These are phyloP conservation scores for Graphium colonna DNA, from an alignment of 2,888 invertebrate species.

Conservation along the genomic window DNA sequence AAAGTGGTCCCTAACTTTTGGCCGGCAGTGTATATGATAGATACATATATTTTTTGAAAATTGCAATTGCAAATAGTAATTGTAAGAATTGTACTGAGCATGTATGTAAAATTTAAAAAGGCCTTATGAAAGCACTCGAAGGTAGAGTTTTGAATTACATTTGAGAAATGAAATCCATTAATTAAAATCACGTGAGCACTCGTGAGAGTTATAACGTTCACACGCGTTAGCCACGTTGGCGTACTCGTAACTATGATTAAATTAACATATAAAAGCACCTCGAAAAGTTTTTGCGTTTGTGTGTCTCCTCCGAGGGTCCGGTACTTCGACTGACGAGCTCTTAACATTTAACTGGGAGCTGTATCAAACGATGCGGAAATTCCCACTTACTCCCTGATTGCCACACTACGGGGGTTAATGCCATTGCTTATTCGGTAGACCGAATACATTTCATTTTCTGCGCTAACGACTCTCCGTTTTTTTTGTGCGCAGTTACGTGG, in stretches of 20 bases:
- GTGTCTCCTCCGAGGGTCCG: conserved; percentile 43
- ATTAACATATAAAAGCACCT: conserved; percentile 25
- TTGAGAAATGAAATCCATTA: conserved; percentile 14
- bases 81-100: no score
- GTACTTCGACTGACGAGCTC: conserved; percentile 56
- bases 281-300: conserved; percentile 33
- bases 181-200: conserved; percentile 31
- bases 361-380: conserved; percentile 77
- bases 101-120: no score
- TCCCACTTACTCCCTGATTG: conserved; percentile 77
- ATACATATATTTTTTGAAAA: no score
- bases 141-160: not conserved
- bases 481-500: conserved; percentile 21
- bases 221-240: conserved; percentile 22
- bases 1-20: no score
- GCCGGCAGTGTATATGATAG: no score
- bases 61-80: no score
- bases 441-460: conserved; percentile 62
- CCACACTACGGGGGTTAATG: conserved; percentile 76
- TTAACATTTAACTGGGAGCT: conserved; percentile 73
- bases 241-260: conserved; percentile 20
- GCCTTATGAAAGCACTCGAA: no score
- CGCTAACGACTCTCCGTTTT: conserved; percentile 46
- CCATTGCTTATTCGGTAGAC: conserved; percentile 74
- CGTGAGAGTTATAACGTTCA: conserved; percentile 19